Base-by-base conservation (phyloP, 2,888 invertebrate genomes). In the Sarcophaga caerulescens region DNA sequence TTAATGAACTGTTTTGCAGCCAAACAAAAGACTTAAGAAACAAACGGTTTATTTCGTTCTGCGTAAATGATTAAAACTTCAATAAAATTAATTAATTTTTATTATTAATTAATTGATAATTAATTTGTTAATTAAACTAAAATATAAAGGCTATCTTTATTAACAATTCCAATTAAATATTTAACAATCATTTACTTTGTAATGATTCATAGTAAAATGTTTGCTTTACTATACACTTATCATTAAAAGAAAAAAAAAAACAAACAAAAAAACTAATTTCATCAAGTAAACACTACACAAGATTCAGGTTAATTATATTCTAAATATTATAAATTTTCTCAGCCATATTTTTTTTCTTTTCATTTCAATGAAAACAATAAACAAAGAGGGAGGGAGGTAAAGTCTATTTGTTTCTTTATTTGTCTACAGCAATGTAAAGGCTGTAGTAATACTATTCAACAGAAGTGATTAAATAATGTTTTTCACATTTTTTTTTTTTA, bases 291-390 rank as follows among this genome's bases (percentile, higher is more conserved):
- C 35, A 35, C 35, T 8, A 35, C 2, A 35, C 35, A 8, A 35
- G 10, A 52, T 52, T 73, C 68, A 65, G 85, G 85, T 86, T 86
- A 86, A 86, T 86, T 81, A 77, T 68, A 86, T 86, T 86, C 85
- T 86, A 80, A 68, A 85, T 74, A 57, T 74, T 47, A 59, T 23
- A 80, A 74, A 35, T 52, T 78, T 82, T 83, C 85, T 76, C 85
- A 86, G 21, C 52, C 25, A 65, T 57, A 47, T 14, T 47, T 35
- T 35, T 35, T 35, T 35, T 6, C 1, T 35, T 35, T 35, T 35
- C 35, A 14, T 52, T 52, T 52, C 12, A 44, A 19, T 25, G 35
- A 65, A 74, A 83, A 80, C 57, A 85, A 80, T 63, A 79, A 77
- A n/a, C 44, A 77, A 59, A 73, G 76, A 52, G 17, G 35, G 35